Evolutionary conservation across 2,888 invertebrate genomes (phyloP).

Genomic region (Drosophila antonietae): DNA sequence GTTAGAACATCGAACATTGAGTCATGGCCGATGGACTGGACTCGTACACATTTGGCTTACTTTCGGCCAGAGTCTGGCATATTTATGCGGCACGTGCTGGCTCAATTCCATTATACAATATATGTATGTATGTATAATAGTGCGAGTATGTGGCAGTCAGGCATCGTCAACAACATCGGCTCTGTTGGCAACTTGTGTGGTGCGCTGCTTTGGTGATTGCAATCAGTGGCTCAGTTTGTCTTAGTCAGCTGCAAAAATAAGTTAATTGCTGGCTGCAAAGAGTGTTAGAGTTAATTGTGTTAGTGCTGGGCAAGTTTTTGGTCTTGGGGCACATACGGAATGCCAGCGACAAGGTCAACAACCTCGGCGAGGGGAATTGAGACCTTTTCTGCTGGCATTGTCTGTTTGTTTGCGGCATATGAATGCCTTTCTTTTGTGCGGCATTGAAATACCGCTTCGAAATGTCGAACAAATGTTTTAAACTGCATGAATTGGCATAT

Average conservation of each 20-base stretch:
- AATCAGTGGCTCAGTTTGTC: slow-evolving; percentile 72
- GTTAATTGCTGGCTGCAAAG: slow-evolving; percentile 64
- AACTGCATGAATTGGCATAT: slow-evolving; percentile 77
- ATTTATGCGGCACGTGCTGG: slow-evolving; percentile 44
- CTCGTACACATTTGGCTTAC: slow-evolving; percentile 15
- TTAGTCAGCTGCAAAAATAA: slow-evolving; percentile 72
- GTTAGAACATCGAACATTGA: slow-evolving; percentile 37
- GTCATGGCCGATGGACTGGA: slow-evolving; percentile 22
- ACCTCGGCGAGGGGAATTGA: slow-evolving; percentile 59
- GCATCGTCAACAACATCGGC: not conserved
- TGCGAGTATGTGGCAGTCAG: not conserved
- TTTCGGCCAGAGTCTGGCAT: slow-evolving; percentile 13
- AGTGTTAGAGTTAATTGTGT: slow-evolving; percentile 1
- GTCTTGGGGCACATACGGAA: slow-evolving; percentile 24
- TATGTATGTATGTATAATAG: slow-evolving; percentile 16
- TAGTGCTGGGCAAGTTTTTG: slow-evolving; percentile 13
- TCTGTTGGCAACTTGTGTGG: slow-evolving; percentile 64
- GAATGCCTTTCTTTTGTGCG: slow-evolving; percentile 70
- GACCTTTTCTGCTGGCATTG: slow-evolving; percentile 49
- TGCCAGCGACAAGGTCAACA: slow-evolving; percentile 66
- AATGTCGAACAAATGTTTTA: slow-evolving; percentile 80
- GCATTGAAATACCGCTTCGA: slow-evolving; percentile 59
- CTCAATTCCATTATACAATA: slow-evolving; percentile 19
- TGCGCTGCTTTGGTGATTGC: slow-evolving; percentile 55
- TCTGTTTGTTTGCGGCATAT: slow-evolving; percentile 31